Evolutionary conservation across 2,113 vertebrate genomes (phyloP).

Genomic region (Pangasianodon hypophthalmus): DNA sequence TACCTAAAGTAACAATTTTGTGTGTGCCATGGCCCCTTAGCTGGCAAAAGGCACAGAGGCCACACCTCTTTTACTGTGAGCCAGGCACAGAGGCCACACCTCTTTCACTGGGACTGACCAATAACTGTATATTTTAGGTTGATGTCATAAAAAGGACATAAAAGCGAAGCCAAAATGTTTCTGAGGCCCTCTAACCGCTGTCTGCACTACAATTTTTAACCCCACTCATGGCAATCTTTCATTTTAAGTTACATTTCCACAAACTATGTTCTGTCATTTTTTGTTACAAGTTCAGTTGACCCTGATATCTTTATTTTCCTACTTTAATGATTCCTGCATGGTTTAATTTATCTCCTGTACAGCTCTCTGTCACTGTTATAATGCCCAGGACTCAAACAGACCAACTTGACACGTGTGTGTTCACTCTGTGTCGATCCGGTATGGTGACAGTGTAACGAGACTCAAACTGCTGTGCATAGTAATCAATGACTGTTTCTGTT

Average conservation of each 20-base stretch:
- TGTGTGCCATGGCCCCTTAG: neutral
- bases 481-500: constrained; percentile 46
- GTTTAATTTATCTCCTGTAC: neutral
- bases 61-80: neutral
- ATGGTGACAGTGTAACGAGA: constrained; percentile 13
- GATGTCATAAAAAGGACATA: neutral
- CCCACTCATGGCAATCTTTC: neutral
- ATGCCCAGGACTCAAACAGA: constrained; percentile 5
- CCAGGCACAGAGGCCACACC: neutral
- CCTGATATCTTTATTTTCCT: neutral
- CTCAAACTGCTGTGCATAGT: constrained; percentile 33
- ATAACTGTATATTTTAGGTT: neutral
- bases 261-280: neutral
- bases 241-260: neutral
- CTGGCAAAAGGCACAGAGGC: neutral
- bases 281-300: neutral
- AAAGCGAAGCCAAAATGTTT: neutral
- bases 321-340: neutral
- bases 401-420: neutral
- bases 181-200: neutral
- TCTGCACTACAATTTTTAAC: neutral
- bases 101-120: neutral
- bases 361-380: neutral
- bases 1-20: neutral
- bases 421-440: constrained; percentile 17